Base-by-base conservation (phyloP, 2,113 vertebrate genomes). In the Cryptotis parvus region DNA sequence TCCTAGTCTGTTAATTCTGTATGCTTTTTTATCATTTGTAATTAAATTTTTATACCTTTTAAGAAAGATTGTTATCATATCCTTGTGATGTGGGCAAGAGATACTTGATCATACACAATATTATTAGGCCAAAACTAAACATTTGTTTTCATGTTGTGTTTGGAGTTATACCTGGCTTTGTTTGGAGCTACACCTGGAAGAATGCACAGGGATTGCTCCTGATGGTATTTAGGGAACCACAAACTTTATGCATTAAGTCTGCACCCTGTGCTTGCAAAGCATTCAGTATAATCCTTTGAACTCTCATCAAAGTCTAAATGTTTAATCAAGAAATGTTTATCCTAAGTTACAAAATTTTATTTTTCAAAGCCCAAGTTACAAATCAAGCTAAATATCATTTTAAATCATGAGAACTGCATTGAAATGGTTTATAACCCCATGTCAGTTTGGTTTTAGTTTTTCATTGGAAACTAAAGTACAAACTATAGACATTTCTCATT, bases 331-430 rank as follows among this genome's bases (percentile, higher is more conserved):
- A 43, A 69, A 63, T 68, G 22, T 24, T 1, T 68, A 52, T 14
- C 16, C 8, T 81, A 41, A 74, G 3, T 63, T 27, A 37, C 1
- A 14, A 52, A 39, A 74, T 82, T 27, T 58, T 31, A 33, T 22
- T 72, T 84, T 89, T 72, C 41, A 72, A 12, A 84, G 16, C 41
- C 74, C 49, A 77, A 72, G 63, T 76, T 84, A 66, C n/a, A 63
- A 78, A 63, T 5, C 33, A 72, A 65, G 16, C 7, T 41, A 69
- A 52, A 65, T 89, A 41, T 26, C 26, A 92, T 41, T 84, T 63
- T 92, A 77, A 77, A 4, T 4, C 65, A 22, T 77, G 5, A 52
- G 37, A 49, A 72, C 7, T 75, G 37, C 63, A 33, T n/a, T 69
- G n/a, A 77, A 77, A 37, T 20, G 58, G 45, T 77, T n/a, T 63